These are phyloP conservation scores for Cromileptes altivelis DNA, from an alignment of 2,113 vertebrate genomes.

Conservation along the genomic window DNA sequence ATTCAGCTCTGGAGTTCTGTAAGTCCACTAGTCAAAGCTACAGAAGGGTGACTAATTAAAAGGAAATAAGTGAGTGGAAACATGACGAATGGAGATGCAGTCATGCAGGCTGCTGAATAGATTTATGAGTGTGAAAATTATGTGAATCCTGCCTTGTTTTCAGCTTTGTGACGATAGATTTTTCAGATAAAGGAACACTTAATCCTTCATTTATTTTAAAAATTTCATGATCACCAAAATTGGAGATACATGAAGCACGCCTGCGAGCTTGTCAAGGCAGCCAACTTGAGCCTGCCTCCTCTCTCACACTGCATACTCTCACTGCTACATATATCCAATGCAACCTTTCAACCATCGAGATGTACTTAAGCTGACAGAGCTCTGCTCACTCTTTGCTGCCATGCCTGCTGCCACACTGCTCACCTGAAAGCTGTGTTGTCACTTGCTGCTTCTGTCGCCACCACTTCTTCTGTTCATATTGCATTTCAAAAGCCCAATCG, in stretches of 20 bases:
- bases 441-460: slow-evolving; percentile 13
- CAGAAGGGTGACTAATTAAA: neutral
- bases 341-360: slow-evolving; percentile 16
- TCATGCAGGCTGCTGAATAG: neutral
- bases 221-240: neutral
- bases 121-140: neutral
- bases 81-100: neutral
- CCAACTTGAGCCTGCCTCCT: neutral
- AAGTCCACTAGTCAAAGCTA: neutral
- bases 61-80: neutral
- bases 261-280: slow-evolving; percentile 1
- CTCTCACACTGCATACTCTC: neutral
- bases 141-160: neutral
- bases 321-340: slow-evolving; percentile 10
- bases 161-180: neutral
- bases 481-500: slow-evolving; percentile 16
- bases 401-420: slow-evolving; percentile 24
- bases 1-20: slow-evolving; percentile 10
- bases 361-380: slow-evolving; percentile 35
- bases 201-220: slow-evolving; percentile 6
- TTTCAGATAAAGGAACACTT: neutral
- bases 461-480: slow-evolving; percentile 15
- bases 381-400: slow-evolving; percentile 38
- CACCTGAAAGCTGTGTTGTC: slow-evolving; percentile 44
- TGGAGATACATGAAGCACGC: slow-evolving; percentile 2